A percentile compares a stretch with the other conserved stretches of the same genome.
phyloP scores from a whole-genome alignment of 1,140 invertebrate species.

The Drosophila mauritiana region DNA sequence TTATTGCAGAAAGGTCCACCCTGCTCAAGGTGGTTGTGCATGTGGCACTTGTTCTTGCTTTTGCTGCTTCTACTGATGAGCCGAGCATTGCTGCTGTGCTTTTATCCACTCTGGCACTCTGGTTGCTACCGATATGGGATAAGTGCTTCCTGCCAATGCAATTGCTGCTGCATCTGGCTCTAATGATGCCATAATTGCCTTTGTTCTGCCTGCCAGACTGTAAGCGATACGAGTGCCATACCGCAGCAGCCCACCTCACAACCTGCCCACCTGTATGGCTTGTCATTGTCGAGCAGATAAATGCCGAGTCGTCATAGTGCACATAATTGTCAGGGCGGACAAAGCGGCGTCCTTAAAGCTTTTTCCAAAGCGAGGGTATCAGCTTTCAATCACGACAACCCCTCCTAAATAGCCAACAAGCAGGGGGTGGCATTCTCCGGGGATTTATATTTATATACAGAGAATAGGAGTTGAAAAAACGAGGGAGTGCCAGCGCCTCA shows the following conservation, averaged over 20 bases:
- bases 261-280: constrained; percentile 22
- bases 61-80: not conserved
- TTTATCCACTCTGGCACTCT: constrained; percentile 51
- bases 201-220: constrained; percentile 57
- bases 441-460: not conserved
- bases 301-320: constrained; percentile 59
- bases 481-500: constrained; percentile 24
- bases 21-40: not conserved
- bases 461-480: not conserved
- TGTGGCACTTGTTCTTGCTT: constrained; percentile 3
- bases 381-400: constrained; percentile 38
- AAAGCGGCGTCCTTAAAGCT: constrained; percentile 53
- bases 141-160: constrained; percentile 59
- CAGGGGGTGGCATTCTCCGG: not conserved
- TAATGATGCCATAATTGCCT: constrained; percentile 76
- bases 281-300: constrained; percentile 66
- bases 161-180: constrained; percentile 47
- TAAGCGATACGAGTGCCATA: constrained; percentile 63
- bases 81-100: constrained; percentile 20
- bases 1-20: not conserved
- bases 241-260: not conserved
- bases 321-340: constrained; percentile 62
- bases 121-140: constrained; percentile 45
- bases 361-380: constrained; percentile 32
- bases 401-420: constrained; percentile 2